Evolutionary conservation across 2,113 vertebrate species (phyloP).

Genomic region (Himantopus leucocephalus): DNA sequence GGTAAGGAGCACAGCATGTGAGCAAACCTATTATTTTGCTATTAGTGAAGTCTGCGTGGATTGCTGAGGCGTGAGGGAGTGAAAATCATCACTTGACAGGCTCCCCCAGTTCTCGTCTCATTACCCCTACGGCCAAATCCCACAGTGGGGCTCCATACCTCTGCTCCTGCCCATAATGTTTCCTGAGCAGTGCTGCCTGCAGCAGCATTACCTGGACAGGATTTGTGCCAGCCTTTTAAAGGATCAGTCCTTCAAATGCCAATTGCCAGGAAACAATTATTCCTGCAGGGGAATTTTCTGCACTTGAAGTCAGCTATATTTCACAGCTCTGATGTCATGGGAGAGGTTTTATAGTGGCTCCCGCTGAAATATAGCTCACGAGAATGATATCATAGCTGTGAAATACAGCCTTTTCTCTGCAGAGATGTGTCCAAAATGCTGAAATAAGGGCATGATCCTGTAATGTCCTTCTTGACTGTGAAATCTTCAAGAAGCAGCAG

Average conservation of each 20-base stretch:
- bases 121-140: constrained; percentile 33
- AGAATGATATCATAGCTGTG: constrained; percentile 62
- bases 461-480: not conserved
- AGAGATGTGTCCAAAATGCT: constrained; percentile 29
- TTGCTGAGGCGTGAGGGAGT: not conserved
- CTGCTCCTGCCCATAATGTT: not conserved
- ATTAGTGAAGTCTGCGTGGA: not conserved
- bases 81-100: constrained; percentile 42
- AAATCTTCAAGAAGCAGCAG: not conserved
- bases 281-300: constrained; percentile 64
- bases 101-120: not conserved
- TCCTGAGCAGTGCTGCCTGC: constrained; percentile 5
- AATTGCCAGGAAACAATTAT: constrained; percentile 70
- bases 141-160: not conserved
- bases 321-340: constrained; percentile 72
- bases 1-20: not conserved
- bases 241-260: constrained; percentile 65
- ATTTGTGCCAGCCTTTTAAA: constrained; percentile 60
- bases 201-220: not conserved
- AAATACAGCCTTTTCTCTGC: constrained; percentile 39
- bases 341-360: constrained; percentile 70
- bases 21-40: constrained; percentile 7
- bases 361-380: constrained; percentile 54
- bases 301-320: constrained; percentile 71
- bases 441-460: not conserved